Evolutionary conservation across 2,888 invertebrate genomes (phyloP), one percentile per base, ranked within the genome.

Genomic region (Camponotus fellah): DNA sequence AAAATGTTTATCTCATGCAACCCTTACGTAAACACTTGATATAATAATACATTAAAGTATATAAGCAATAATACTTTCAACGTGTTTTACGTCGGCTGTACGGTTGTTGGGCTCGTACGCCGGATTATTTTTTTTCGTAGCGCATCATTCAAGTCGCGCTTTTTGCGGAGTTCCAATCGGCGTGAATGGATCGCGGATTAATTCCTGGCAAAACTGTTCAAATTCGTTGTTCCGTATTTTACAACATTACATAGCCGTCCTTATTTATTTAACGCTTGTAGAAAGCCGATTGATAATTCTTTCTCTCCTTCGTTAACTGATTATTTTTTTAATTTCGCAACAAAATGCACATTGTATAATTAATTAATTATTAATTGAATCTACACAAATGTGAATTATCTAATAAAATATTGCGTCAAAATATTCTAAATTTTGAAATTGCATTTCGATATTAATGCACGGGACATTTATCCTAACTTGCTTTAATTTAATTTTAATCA

Each of bases 41-140:
- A 91, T 86, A 90, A 91, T 89, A 90, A 89, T 92, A 93, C 90
- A 92, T 92, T 91, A 92, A 92, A 92, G 91, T 93, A 89, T 87
- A 94, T 87, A 94, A 93, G 92, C 90, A 88, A 92, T 93, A 93
- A 93, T 94, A 94, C 94, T 94, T 94, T 94, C 94, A 94, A 94
- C 91, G 89, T 93, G 93, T 94, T 94, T 91, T 12, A 79, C 79
- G 79, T 79, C 21, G 37, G 58, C 46, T 46, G 69, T 69, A 37
- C 12, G 21, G 17, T 43, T 46, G 46, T 34, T 34, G 17, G 21
- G 32, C 21, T 8, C 56, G 26, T 56, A 32, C 40, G 77, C 32
- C 56, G 76, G 17, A 14, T 43, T 21, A 32, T n/a, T 37, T 71
- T 14, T 21, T 43, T 10, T 26, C 26, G 26, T 26, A 46, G 58